Evolutionary conservation across 1,140 invertebrate genomes (phyloP).

Genomic region (Triops cancriformis): DNA sequence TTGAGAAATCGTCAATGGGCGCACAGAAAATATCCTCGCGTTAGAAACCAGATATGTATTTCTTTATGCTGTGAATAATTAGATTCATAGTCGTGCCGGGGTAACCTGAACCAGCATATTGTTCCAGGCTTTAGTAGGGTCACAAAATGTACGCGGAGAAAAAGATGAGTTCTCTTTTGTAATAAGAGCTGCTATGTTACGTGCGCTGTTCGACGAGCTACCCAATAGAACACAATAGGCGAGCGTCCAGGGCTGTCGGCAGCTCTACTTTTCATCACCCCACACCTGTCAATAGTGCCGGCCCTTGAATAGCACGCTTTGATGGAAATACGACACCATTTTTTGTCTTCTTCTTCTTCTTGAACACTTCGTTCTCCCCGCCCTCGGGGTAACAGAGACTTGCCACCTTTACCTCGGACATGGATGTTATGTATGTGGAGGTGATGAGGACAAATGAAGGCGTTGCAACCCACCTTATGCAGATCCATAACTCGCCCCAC

Average conservation of each 20-base stretch:
- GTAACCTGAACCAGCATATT: conserved; percentile 8
- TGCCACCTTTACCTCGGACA: not conserved
- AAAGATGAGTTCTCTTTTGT: not conserved
- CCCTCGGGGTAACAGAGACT: too few relatives aligned
- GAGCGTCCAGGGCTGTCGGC: not conserved
- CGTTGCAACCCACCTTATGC: conserved; percentile 1
- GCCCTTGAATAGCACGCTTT: conserved; percentile 9
- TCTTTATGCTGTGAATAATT: not conserved
- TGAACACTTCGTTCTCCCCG: not conserved
- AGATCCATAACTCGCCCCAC: not conserved
- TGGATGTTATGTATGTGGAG: not conserved
- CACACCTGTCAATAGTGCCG: conserved; percentile 8
- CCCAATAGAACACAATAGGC: conserved; percentile 1
- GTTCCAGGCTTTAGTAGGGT: not conserved
- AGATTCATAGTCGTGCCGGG: not conserved
- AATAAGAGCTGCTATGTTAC: not conserved
- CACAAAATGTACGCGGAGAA: not conserved
- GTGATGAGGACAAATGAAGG: not conserved
- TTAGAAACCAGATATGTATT: not conserved
- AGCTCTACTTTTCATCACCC: conserved; percentile 7
- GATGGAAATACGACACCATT: not conserved
- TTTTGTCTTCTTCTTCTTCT: not conserved
- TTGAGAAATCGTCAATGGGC: too few relatives aligned
- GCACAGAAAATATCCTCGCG: not conserved
- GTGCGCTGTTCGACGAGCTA: not conserved